Evolutionary conservation across 1,140 invertebrate species (phyloP).

Genomic region (Pseudomyrmex sp.): DNA sequence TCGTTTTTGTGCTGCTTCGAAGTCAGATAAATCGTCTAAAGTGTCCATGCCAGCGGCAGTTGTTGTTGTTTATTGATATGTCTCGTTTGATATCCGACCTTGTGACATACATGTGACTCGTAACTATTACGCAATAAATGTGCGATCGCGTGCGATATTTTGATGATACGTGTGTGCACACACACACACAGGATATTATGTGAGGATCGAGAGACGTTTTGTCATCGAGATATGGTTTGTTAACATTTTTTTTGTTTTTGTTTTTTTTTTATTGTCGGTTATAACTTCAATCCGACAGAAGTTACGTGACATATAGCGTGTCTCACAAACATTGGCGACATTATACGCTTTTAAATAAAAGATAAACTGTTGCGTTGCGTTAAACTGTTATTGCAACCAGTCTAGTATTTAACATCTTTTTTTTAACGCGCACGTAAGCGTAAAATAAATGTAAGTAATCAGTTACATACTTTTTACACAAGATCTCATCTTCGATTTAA

Average conservation of each 20-base stretch:
- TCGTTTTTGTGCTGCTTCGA: constrained; percentile 10
- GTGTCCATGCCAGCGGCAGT: not conserved
- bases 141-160: constrained; percentile 29
- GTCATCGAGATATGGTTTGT: not conserved
- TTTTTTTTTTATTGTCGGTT: not conserved
- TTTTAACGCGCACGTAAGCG: not conserved
- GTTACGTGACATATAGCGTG: not conserved
- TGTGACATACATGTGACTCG: not conserved
- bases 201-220: not conserved
- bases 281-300: constrained; percentile 37
- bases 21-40: not conserved
- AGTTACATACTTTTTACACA: too few relatives aligned
- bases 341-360: too few relatives aligned
- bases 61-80: constrained; percentile 28
- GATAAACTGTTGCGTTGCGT: too few relatives aligned
- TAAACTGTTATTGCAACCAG: not conserved
- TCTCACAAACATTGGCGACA: too few relatives aligned
- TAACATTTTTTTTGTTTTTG: too few relatives aligned
- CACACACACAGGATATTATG: not conserved
- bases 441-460: too few relatives aligned
- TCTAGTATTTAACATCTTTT: not conserved
- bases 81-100: constrained; percentile 2
- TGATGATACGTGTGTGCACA: not conserved
- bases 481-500: too few relatives aligned
- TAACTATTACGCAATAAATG: constrained; percentile 3